Base-by-base conservation (phyloP, 2,113 vertebrate species). In the Plecturocebus donacophilus region DNA sequence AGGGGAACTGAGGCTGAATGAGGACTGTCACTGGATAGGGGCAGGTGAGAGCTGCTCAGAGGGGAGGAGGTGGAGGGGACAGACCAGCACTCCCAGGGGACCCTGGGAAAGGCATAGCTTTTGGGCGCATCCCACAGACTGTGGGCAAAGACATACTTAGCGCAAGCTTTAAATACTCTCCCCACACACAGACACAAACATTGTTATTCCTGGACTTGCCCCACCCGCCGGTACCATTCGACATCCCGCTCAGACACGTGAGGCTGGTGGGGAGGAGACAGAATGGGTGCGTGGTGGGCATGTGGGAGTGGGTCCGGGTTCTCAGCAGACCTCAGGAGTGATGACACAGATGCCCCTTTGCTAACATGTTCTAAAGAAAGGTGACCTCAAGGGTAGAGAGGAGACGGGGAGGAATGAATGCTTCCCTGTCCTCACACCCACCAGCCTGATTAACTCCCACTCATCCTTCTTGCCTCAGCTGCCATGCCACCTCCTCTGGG, bases 131-230 rank as follows among this genome's bases (percentile, higher is more conserved):
- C 52, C 66, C n/a, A 1, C 35, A 93, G 96, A 89, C 96, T 21
- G 40, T 32, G 75, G 82, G 19, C 38, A 77, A 95, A 84, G 75
- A 77, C 80, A 68, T 90, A 87, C 81, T 96, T 77, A 84, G 54
- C 2, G 3, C 68, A 25, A n/a, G 35, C 87, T 93, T 75, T 96
- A 84, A 97, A 81, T 87, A 90, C 32, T 45, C 64, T 73, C 35
- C 66, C 58, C 61, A 45, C 82, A 52, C 83, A 23, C 66, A 56
- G 66, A 75, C 56, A 27, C 45, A 64, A 71, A 89, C 45, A 30
- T 73, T 68, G 64, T 75, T 45, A 93, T 88, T 68, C 75, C 84
- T 80, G 7, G 54, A 45, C 45, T 23, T 38, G 90, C 64, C 82
- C 71, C 76, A 92, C 96, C 75, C 42, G 0, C 42, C 8, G 12